phyloP scores from a whole-genome alignment of 2,797 vertebrate genomes.

The Furcifer pardalis region DNA sequence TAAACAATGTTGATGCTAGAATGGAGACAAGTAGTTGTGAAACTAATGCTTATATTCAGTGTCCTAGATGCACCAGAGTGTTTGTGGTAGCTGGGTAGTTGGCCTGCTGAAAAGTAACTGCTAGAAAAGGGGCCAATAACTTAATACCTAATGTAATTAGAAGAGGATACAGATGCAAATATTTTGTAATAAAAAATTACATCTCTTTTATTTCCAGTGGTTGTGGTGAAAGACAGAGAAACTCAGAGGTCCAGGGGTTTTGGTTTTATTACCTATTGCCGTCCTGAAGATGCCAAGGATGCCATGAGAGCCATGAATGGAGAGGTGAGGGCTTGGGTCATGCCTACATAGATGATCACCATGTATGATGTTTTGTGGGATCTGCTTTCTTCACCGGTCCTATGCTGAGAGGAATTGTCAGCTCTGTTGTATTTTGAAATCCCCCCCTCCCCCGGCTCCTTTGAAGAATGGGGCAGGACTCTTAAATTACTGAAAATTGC shows the following conservation, averaged over 20 bases:
- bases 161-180: not conserved
- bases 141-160: not conserved
- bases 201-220: conserved; percentile 74
- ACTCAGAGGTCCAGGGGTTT: conserved; percentile 88
- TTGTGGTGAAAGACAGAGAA: conserved; percentile 90
- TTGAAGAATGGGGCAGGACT: too few species aligned
- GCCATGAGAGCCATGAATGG: conserved; percentile 90
- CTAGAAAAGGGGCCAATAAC: not conserved
- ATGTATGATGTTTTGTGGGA: conserved; percentile 13
- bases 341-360: conserved; percentile 23
- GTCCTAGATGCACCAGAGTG: too few species aligned
- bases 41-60: too few species aligned
- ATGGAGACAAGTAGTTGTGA: too few species aligned
- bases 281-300: conserved; percentile 86
- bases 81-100: too few species aligned
- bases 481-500: too few species aligned
- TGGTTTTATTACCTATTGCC: conserved; percentile 89
- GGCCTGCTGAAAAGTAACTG: too few species aligned
- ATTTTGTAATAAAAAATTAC: not conserved
- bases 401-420: not conserved
- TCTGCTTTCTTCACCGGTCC: not conserved
- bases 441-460: too few species aligned
- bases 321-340: conserved; percentile 77
- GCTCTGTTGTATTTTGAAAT: not conserved
- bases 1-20: too few species aligned